Conservation (phyloP, 2,888 invertebrate genomes). For the Hyposoter dolosus region DNA sequence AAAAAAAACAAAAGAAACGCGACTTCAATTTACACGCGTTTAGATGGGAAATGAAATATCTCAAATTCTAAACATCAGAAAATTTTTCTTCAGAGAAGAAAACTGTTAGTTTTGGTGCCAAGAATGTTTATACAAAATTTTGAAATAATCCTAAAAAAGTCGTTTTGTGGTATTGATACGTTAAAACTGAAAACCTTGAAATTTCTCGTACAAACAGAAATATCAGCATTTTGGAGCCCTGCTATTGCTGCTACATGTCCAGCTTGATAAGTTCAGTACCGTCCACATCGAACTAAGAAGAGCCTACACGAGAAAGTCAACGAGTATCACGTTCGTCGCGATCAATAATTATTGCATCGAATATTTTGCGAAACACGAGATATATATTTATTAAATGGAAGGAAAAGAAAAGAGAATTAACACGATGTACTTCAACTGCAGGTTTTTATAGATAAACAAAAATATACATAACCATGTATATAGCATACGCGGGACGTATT, state of each 20-base stretch:
- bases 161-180: background rate
- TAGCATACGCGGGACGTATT: slow-evolving; percentile 65
- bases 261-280: slow-evolving; percentile 81
- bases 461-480: background rate
- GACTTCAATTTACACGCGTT: too few species aligned
- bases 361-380: slow-evolving; percentile 39
- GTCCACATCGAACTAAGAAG: slow-evolving; percentile 80
- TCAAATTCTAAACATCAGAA: too few species aligned
- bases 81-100: too few species aligned
- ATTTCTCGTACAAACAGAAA: slow-evolving; percentile 70
- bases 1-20: too few species aligned
- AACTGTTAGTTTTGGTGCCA: too few species aligned
- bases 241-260: slow-evolving; percentile 81
- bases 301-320: slow-evolving; percentile 71
- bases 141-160: too few species aligned
- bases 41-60: too few species aligned
- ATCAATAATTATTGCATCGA: slow-evolving; percentile 58
- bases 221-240: slow-evolving; percentile 75
- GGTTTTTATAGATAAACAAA: slow-evolving; percentile 9
- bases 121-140: too few species aligned
- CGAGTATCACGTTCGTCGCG: slow-evolving; percentile 66
- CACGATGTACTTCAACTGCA: slow-evolving; percentile 28
- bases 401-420: slow-evolving; percentile 20
- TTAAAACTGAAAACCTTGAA: background rate
- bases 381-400: slow-evolving; percentile 17